Percentiles rank a stretch among this genome's conserved stretches.
These are phyloP conservation scores for Dermochelys coriacea DNA, from an alignment of 2,797 vertebrate species.

Conservation along the genomic window DNA sequence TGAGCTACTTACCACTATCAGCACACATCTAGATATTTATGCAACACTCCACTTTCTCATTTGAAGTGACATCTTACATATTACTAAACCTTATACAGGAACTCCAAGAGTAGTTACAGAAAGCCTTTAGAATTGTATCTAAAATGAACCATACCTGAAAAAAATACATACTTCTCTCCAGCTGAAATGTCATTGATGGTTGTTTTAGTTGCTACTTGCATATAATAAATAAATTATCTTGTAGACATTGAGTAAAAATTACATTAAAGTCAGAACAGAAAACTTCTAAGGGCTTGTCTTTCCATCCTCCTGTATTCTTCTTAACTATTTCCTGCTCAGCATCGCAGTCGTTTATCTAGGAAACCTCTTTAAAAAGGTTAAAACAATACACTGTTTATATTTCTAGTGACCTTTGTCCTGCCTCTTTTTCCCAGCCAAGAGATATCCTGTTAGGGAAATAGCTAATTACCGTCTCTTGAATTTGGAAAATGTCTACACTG, in stretches of 20 bases:
- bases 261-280: neutral
- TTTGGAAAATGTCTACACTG: constrained; percentile 63
- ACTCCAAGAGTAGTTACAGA: neutral
- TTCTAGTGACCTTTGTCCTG: constrained; percentile 43
- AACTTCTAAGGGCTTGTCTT: neutral
- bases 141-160: constrained; percentile 3
- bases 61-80: fast-evolving
- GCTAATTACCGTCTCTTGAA: constrained; percentile 48
- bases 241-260: constrained; percentile 11
- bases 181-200: neutral
- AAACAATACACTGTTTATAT: constrained; percentile 28
- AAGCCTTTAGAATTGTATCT: neutral
- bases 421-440: constrained; percentile 33
- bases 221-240: neutral
- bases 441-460: constrained; percentile 54
- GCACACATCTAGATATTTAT: neutral
- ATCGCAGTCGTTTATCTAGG: constrained; percentile 11
- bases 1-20: neutral
- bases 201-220: neutral
- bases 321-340: constrained; percentile 25
- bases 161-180: constrained; percentile 13
- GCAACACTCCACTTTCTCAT: neutral
- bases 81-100: neutral
- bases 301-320: constrained; percentile 24
- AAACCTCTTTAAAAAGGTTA: constrained; percentile 41